Evolutionary conservation across 1,140 invertebrate genomes (phyloP), one percentile per base, ranked within the genome.

Genomic region (Zaprionus gabonicus): DNA sequence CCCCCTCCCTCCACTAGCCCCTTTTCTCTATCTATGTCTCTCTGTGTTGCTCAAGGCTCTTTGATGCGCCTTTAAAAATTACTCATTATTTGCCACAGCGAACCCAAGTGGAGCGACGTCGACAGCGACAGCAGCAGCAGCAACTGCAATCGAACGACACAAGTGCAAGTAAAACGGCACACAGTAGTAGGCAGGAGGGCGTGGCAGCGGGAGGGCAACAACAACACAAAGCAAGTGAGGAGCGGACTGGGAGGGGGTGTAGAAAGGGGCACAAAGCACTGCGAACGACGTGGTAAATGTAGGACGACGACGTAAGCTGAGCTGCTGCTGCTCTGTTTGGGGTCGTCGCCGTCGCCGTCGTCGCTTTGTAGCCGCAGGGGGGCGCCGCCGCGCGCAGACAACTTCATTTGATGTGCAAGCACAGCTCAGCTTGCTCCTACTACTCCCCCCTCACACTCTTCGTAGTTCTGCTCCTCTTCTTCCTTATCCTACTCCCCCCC

Each of bases 131-230:
- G 46, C 60, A 56, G 57, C 74, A 55, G 38, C 38, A 82, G 65
- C 74, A 59, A 55, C 68, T 68, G 31, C 31, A 63, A 82, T 83
- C 81, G 80, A 84, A 83, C 81, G 75, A 75, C 68, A 84, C 68
- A 84, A 83, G 78, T 78, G 81, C 73, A 78, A 77, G 77, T 66
- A 68, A 73, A 71, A 55, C 56, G 36, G 23, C 17, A 25, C 25
- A 62, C 25, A 62, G 44, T 17, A 65, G 13, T 12, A 55, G 28
- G 34, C 7, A 31, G 9, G 51, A 44, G n/a, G 36, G 31, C 56
- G 28, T 65, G 46, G 31, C 31, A 76, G 31, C 3, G 31, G 68
- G 25, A 51, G 57, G 41, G 41, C 27, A 28, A 36, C 28, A 38
- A 27, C 56, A 36, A 57, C 36, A 77, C 57, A 49, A 60, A 46